Evolutionary conservation across 2,113 vertebrate species (phyloP), one percentile per base, ranked within the genome.

Genomic region (Pterocles burchelli): DNA sequence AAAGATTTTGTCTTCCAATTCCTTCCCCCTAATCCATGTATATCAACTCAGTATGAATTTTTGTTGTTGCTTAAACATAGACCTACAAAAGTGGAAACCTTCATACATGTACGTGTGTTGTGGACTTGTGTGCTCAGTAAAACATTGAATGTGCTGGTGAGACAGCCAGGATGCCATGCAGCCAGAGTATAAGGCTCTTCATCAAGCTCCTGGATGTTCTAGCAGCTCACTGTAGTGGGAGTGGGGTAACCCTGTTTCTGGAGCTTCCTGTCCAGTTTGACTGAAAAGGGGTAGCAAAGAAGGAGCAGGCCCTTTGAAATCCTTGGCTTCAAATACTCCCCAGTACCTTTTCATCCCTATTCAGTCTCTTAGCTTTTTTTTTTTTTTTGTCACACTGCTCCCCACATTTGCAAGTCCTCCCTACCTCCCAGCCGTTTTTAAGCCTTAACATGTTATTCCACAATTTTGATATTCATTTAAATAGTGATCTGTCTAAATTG

Each of bases 71-170:
- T 51, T 62, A 45, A 51, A 54, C 57, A 45, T 17, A 45, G 19
- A 22, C 20, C 14, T 52, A 31, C 24, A 41, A 46, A 74, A 55
- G 48, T 10, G 22, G 38, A 61, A 66, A 33, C n/a, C 12, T 78
- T 41, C 18, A 2, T 52, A 11, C 4, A 6, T 17, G 31, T 19
- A 4, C 1, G 3, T 17, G 45, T n/a, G 13, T 33, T 54, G 58
- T 43, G 34, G 16, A 48, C 18, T 25, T 66, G 11, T n/a, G 28
- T 66, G n/a, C 31, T 65, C 49, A 18, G 28, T 26, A 8, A 2
- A 51, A 33, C 9, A 8, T 16, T 46, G 45, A 52, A 31, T 2
- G 1, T 13, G 14, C 57, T 38, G n/a, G 11, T 67, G 54, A 52
- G 54, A 34, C 9, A 7, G 41, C 17, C 5, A 5, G 43, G n/a